Base-by-base conservation (phyloP, 2,888 invertebrate species). In the Balanococcus diminutus region DNA sequence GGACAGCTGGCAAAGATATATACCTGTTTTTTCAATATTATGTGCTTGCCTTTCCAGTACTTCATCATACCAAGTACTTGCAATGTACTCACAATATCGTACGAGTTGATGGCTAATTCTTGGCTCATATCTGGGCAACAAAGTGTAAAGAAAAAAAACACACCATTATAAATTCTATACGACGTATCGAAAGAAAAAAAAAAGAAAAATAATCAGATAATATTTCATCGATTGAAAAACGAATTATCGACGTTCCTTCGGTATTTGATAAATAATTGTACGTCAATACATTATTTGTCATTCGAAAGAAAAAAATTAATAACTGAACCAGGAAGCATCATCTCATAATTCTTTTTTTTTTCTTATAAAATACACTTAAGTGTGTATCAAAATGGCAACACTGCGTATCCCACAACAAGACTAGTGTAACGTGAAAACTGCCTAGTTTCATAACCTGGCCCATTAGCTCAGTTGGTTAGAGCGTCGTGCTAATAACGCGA, bases 11-110 rank as follows among this genome's bases (percentile, higher is more conserved):
- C 14, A 42, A 42, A 72, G 19, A 25, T 31, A 25, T n/a, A 89
- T 88, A 95, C 96, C 94, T 96, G 96, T 91, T 96, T 96, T 90
- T 97, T 98, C 85, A 98, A 92, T 83, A 98, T 96, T 88, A 98
- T 96, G 91, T 98, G 98, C 90, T 98, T 97, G 87, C 98, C 98
- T 91, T 98, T 98, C 98, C 98, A 99, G 90, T 99, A 99, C 91
- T 99, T 98, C 94, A 99, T 95, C 93, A 99, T 96, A 8, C 98
- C 98, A 88, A 98, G 92, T 22, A 97, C 97, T 89, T 98, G 98
- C 67, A 99, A 91, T 3, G 99, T 99, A 88, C 98, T 98, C 31
- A 99, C 97, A 87, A 99, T 98, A 90, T 99, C 99, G 89, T 98
- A 98, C 0, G 97, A 96, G 89, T 98, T 97, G 88, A 99, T 97